These are phyloP conservation scores for Rhyzopertha dominica DNA, from an alignment of 1,140 invertebrate genomes.

Conservation along the genomic window DNA sequence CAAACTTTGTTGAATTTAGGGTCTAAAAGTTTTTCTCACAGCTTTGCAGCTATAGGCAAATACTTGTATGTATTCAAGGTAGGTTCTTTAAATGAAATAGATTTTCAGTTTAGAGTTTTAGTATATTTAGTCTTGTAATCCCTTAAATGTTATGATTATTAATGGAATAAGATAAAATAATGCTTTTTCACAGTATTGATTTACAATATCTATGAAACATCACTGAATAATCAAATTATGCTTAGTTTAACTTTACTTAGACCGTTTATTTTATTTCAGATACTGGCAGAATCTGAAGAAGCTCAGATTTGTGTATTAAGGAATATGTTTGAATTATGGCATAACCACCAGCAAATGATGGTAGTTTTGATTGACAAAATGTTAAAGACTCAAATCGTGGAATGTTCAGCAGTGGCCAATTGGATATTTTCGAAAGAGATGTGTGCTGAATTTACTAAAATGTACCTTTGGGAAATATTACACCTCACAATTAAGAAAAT, in stretches of 20 bases:
- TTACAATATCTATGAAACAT: too few species aligned
- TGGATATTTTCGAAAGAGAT: conserved; percentile 99
- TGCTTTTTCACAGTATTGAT: background rate
- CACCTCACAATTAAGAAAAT: conserved; percentile 95
- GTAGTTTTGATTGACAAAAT: conserved; percentile 94
- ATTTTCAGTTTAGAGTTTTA: background rate
- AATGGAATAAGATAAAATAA: background rate
- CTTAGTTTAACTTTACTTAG: too few species aligned
- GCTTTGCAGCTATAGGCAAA: conserved; percentile 95
- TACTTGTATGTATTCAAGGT: conserved; percentile 93
- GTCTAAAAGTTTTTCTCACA: conserved; percentile 96
- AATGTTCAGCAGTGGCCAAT: conserved; percentile 94
- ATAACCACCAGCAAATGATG: conserved; percentile 95
- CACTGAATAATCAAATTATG: too few species aligned
- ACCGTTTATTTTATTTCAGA: conserved; percentile 57
- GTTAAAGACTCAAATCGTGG: conserved; percentile 94
- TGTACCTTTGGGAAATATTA: conserved; percentile 96
- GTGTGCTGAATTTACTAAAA: conserved; percentile 87
- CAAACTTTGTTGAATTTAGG: conserved; percentile 90
- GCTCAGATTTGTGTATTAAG: conserved; percentile 91
- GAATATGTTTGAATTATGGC: conserved; percentile 93
- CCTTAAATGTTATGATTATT: too few species aligned
- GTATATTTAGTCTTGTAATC: too few species aligned
- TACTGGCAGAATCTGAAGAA: conserved; percentile 88
- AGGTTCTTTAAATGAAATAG: conserved; percentile 17